phyloP scores from a whole-genome alignment of 2,888 invertebrate genomes.

The Glyphotaelius pellucidus region DNA sequence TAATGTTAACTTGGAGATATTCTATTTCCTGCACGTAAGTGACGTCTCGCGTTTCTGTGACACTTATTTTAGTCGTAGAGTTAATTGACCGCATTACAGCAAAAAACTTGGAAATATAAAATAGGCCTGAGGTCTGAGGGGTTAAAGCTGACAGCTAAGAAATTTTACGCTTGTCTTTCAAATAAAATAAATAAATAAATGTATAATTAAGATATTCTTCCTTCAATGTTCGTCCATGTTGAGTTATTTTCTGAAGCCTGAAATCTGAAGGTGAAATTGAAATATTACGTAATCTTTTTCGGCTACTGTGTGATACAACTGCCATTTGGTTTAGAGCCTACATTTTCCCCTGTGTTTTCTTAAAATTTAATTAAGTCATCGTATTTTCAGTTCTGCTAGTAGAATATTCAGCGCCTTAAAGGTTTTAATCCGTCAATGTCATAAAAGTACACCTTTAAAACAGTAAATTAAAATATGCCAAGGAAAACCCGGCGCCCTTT shows the following conservation, averaged over 20 bases:
- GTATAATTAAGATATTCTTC: not conserved
- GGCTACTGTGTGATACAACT: not conserved
- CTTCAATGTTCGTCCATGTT: not conserved
- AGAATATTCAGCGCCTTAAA: not conserved
- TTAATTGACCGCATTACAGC: too few species aligned
- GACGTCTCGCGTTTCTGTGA: not conserved
- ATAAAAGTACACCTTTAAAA: not conserved
- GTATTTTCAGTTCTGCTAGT: not conserved
- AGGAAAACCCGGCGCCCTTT: not conserved
- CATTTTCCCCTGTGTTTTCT: not conserved
- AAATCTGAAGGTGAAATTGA: not conserved
- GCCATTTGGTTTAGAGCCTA: not conserved
- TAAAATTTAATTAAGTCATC: not conserved
- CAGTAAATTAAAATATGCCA: not conserved
- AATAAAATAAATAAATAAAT: not conserved
- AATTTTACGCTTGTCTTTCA: not conserved
- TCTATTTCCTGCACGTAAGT: not conserved
- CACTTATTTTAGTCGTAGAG: not conserved
- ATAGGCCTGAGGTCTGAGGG: too few species aligned
- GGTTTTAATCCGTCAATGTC: not conserved
- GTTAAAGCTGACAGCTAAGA: not conserved
- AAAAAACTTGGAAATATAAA: not conserved
- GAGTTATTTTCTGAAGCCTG: not conserved
- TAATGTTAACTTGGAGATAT: not conserved
- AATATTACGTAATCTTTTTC: not conserved